A percentile compares a stretch with the other conserved stretches of the same genome.
These are phyloP conservation scores for Ornithoptera alexandrae DNA, from an alignment of 2,888 invertebrate species.

Conservation along the genomic window DNA sequence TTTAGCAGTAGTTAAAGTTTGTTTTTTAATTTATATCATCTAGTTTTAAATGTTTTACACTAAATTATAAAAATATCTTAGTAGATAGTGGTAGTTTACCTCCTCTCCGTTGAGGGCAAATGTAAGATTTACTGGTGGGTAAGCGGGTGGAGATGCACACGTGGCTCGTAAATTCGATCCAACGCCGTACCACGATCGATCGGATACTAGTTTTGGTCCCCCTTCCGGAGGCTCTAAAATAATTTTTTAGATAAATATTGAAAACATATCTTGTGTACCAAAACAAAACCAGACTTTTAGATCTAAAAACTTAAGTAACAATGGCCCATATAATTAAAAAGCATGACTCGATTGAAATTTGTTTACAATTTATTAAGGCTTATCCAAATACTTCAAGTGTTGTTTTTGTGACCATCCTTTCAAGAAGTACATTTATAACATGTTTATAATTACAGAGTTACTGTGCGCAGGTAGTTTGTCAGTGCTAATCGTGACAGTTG, in stretches of 20 bases:
- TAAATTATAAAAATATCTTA: neutral
- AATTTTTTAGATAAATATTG: neutral
- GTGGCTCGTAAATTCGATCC: slow-evolving; percentile 84
- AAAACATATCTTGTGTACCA: neutral
- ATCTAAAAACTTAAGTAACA: too few species aligned
- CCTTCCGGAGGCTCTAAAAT: slow-evolving; percentile 84
- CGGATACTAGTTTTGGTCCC: slow-evolving; percentile 82
- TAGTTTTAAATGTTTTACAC: neutral
- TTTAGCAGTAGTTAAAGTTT: too few species aligned
- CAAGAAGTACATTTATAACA: neutral
- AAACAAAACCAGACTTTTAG: neutral
- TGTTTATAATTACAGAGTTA: neutral
- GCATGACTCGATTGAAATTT: neutral
- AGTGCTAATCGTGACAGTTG: neutral
- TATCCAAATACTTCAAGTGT: neutral
- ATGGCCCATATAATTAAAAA: neutral
- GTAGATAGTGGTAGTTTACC: slow-evolving; percentile 49
- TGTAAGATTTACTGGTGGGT: slow-evolving; percentile 85
- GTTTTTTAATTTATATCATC: neutral
- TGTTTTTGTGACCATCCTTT: neutral
- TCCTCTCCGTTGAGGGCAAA: slow-evolving; percentile 84
- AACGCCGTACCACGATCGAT: slow-evolving; percentile 84
- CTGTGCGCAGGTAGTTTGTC: neutral
- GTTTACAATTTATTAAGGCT: neutral
- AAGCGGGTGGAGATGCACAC: slow-evolving; percentile 83